phyloP scores from a whole-genome alignment of 2,797 vertebrate genomes.

The Strix occidentalis region DNA sequence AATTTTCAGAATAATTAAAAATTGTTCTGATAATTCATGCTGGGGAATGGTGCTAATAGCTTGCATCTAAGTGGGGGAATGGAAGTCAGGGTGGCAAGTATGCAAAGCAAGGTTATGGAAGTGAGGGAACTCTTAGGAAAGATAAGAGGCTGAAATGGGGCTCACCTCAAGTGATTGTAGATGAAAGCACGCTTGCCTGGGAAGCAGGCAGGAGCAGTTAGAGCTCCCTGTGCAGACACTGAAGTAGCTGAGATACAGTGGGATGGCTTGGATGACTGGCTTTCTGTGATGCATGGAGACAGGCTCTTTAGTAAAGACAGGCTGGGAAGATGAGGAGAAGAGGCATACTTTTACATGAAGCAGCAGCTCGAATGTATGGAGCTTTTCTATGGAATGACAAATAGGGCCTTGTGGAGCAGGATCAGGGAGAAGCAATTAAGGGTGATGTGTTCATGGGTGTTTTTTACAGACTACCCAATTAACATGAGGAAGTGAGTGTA shows the following conservation, averaged over 20 bases:
- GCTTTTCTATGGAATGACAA: background rate
- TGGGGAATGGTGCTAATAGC: background rate
- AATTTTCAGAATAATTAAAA: background rate
- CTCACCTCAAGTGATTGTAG: background rate
- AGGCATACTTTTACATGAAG: background rate
- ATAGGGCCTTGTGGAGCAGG: background rate
- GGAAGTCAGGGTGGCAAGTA: background rate
- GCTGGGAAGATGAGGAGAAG: background rate
- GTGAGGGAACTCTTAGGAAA: background rate
- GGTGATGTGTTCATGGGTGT: background rate
- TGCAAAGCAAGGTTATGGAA: background rate
- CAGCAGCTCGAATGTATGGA: background rate
- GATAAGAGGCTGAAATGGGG: background rate
- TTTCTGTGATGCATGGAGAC: background rate
- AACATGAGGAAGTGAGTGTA: background rate
- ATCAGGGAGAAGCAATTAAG: background rate
- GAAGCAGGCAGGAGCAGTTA: background rate
- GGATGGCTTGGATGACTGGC: background rate
- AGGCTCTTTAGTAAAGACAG: background rate
- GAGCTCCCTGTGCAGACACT: background rate
- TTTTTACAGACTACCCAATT: background rate
- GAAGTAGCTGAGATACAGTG: background rate
- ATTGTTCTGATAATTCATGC: background rate
- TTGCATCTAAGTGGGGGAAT: background rate
- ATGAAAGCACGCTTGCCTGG: background rate